Percentiles rank a stretch among this genome's conserved stretches.
Conservation (phyloP, 2,113 vertebrate genomes). For the Limnothrissa miodon region DNA sequence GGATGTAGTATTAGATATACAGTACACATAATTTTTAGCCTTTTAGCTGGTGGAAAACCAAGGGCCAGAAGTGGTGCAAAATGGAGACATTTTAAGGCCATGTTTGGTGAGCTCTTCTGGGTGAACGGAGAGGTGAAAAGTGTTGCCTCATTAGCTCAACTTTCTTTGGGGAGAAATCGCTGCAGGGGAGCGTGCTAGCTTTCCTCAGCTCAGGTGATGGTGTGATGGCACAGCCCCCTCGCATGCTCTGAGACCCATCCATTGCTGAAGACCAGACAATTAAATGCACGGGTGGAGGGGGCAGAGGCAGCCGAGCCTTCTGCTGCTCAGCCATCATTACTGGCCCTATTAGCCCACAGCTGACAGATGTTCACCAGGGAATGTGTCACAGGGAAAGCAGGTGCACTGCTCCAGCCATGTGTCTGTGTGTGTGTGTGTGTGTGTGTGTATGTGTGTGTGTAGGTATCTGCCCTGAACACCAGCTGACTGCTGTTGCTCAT, state of each 20-base stretch:
- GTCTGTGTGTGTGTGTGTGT: neutral
- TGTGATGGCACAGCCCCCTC: neutral
- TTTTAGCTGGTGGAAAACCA: neutral
- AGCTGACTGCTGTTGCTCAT: conserved; percentile 15
- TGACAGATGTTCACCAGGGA: neutral
- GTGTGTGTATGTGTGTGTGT: neutral
- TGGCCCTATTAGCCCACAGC: neutral
- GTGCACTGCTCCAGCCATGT: conserved; percentile 1
- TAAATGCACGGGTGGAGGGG: neutral
- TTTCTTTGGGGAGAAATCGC: neutral
- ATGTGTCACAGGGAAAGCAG: neutral
- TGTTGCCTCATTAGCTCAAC: conserved; percentile 3
- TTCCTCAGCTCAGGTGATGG: neutral
- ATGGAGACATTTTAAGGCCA: neutral
- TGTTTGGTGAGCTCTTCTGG: neutral
- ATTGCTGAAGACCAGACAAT: neutral
- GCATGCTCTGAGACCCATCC: neutral
- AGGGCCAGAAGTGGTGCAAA: neutral
- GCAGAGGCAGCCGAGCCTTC: neutral
- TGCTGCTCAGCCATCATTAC: conserved; percentile 15
- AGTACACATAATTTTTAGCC: neutral
- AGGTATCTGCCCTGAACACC: neutral
- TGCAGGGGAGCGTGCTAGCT: neutral
- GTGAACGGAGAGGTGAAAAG: neutral
- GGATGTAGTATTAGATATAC: neutral